Conservation (phyloP, 2,888 invertebrate genomes). For the Rhorus exstirpatorius region DNA sequence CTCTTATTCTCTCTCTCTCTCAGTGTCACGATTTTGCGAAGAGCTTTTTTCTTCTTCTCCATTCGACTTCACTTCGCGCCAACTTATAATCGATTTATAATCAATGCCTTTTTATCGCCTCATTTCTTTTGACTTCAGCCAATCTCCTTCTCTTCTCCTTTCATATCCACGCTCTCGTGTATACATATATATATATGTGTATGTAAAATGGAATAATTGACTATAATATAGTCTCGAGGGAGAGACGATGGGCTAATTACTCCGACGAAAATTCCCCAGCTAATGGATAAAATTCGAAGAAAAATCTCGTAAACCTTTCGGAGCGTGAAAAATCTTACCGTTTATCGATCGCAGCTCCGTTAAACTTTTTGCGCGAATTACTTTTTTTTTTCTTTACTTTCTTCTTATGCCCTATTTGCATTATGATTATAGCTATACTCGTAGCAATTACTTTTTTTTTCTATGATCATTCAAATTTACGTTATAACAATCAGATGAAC, state of each 20-base stretch:
- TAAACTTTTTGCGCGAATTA: not conserved
- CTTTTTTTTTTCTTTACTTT: too few relatives aligned
- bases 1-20: not conserved
- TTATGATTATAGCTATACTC: constrained; percentile 15
- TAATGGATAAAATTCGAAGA: constrained; percentile 16
- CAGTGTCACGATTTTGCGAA: constrained; percentile 32
- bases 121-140: constrained; percentile 49
- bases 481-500: too few relatives aligned
- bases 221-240: not conserved
- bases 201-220: constrained; percentile 52
- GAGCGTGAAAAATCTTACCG: constrained; percentile 32
- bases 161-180: constrained; percentile 2
- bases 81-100: constrained; percentile 48
- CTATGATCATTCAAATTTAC: too few relatives aligned
- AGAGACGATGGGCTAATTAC: constrained; percentile 45
- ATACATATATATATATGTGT: not conserved
- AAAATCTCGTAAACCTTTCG: constrained; percentile 21
- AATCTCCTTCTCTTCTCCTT: constrained; percentile 7
- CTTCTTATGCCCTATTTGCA: not conserved
- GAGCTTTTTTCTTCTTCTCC: constrained; percentile 27
- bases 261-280: constrained; percentile 17
- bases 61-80: constrained; percentile 43
- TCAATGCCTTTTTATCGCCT: constrained; percentile 51
- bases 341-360: constrained; percentile 28
- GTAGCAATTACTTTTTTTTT: too few relatives aligned